Evolutionary conservation across 1,140 invertebrate genomes (phyloP).

Genomic region (Caenorhabditis inopinata): DNA sequence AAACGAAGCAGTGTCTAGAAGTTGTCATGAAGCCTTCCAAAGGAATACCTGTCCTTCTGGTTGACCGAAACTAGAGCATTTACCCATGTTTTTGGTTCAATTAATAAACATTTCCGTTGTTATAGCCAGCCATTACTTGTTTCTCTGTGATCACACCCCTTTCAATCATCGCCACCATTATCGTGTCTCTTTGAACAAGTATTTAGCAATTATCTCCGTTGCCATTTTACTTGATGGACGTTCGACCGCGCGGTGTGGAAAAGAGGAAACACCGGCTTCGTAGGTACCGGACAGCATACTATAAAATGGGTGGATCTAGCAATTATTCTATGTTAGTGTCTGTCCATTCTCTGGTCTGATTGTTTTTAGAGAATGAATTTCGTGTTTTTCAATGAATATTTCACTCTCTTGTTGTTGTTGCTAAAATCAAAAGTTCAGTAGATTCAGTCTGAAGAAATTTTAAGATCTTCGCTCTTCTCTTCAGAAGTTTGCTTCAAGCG

Average conservation of each 20-base stretch:
- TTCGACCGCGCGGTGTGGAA: slow-evolving; percentile 4
- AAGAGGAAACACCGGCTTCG: slow-evolving; percentile 1
- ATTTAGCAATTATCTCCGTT: slow-evolving; percentile 23
- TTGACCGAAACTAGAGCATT: background rate
- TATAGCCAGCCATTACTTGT: background rate
- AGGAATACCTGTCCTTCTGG: background rate
- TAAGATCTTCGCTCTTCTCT: too few species aligned
- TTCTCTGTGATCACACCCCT: background rate
- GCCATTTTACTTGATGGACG: background rate
- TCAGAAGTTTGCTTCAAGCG: too few species aligned
- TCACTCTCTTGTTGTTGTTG: too few species aligned
- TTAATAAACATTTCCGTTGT: background rate
- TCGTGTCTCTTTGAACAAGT: slow-evolving; percentile 13
- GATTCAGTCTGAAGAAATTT: too few species aligned
- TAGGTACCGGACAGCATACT: background rate
- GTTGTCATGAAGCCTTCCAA: background rate
- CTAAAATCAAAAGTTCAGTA: too few species aligned
- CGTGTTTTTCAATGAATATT: too few species aligned
- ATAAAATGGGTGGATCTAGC: background rate
- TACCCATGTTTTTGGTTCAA: background rate
- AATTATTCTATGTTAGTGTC: background rate
- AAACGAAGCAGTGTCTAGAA: background rate
- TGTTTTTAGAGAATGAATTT: too few species aligned
- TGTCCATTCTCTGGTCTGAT: too few species aligned
- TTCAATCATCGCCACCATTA: slow-evolving; percentile 8